Base-by-base conservation (phyloP, 1,140 invertebrate species). In the Micrasema longulum region DNA sequence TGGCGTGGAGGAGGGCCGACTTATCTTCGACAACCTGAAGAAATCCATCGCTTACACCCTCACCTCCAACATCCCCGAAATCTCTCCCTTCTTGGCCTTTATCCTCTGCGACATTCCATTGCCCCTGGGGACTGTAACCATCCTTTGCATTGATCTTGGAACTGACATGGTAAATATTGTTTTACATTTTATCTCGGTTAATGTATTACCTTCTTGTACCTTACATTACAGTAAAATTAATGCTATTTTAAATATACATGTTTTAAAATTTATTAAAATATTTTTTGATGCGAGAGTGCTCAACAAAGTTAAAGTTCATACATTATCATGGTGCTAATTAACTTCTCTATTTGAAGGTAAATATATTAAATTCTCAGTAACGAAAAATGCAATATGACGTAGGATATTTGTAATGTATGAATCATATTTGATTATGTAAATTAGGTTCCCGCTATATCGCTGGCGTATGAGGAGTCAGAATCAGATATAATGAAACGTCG, bases 21-120 rank as follows among this genome's bases (percentile, higher is more conserved):
- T 99, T 70, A 99, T 99, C 83, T 99, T 99, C 88, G 98, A 99
- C 87, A 99, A 99, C 84, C 86, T 99, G 83, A 99, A 99, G 87
- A 99, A 99, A 86, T 99, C 97, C 75, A 99, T 99, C 86, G 97
- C 97, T 16, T 99, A 99, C 88, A 99, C 98, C 36, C 86, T 99
- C 69, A 99, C 98, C 72, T 98, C 96, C 70, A 99, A 99, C 87
- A 99, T 99, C 87, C 97, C 98, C 76, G 98, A 99, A 89, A 99
- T 99, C 81, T 97, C 96, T 48, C 98, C 98, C 60, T 99, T 99
- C 92, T 90, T 99, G 82, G 91, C 97, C 71, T 99, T 99, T 87
- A 99, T 99, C 84, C 88, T 99, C 26, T 93, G 94, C 83, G 96
- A 97, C 82, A 97, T 99, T 82, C 98, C 98, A 69, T 88, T 99